Base-by-base conservation (phyloP, 2,113 vertebrate genomes). In the Heterotilapia buettikoferi region DNA sequence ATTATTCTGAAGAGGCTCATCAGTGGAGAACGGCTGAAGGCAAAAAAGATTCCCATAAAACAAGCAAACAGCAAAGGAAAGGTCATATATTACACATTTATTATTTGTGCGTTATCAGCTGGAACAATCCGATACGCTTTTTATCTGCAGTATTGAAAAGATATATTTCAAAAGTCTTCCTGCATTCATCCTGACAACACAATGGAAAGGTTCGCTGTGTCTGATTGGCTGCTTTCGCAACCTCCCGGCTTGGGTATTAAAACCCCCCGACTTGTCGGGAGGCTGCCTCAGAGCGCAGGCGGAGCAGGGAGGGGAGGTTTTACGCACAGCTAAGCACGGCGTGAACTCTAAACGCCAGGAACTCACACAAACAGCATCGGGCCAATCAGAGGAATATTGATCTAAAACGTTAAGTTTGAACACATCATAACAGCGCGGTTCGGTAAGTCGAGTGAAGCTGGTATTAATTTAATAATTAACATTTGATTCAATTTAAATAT, bases 191-290 rank as follows among this genome's bases (percentile, higher is more conserved):
- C 18, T 2, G 3, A 3, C 5, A 16, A 40, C 13, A 3, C 4
- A 53, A 45, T 33, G 68, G 12, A 73, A 88, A 52, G 43, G 80
- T 89, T 83, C 92, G 57, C 80, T 33, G 19, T 29, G 36, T 45
- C 68, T 82, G 92, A 96, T 95, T 95, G 95, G 94, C 14, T 86
- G 85, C 11, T 43, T n/a, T 21, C 71, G 80, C 88, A 90, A 89
- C 82, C 88, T 90, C 89, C 81, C 2, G 87, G 56, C 83, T 53
- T 6, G 83, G 9, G 38, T 5, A 18, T 94, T 94, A 94, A 96
- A 94, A 92, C 73, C 3, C n/a, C 3, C 6, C 2, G 79, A 73
- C 29, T 19, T 11, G 10, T 73, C 0, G 24, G 73, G 45, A 2
- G 52, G 5, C 73, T 50, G 57, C 26, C 26, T 78, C 85, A 90